Evolutionary conservation across 1,140 invertebrate genomes (phyloP).

Genomic region (Apis laboriosa): DNA sequence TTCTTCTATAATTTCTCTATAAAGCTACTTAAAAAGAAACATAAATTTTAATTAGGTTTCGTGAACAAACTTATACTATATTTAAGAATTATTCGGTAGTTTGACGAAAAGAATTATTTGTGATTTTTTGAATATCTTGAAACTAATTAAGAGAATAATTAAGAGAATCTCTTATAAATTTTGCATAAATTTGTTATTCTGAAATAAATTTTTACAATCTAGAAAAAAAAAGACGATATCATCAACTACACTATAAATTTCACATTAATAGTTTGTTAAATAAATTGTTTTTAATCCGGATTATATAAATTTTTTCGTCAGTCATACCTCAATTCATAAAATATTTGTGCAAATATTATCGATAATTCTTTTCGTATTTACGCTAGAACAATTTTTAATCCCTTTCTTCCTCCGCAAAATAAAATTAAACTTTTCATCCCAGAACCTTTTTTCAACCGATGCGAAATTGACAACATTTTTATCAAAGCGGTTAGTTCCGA

Average conservation of each 20-base stretch:
- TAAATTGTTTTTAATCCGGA: not conserved
- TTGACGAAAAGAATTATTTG: slow-evolving; percentile 37
- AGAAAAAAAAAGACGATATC: not conserved
- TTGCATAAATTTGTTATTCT: slow-evolving; percentile 11
- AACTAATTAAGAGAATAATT: not conserved
- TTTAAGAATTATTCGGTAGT: slow-evolving; percentile 10
- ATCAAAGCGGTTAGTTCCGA: not conserved
- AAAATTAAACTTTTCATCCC: not conserved
- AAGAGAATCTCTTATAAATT: not conserved
- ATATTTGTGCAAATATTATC: not conserved
- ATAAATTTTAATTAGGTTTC: slow-evolving; percentile 22
- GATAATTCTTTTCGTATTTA: not conserved
- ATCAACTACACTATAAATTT: not conserved
- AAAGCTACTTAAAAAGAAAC: too few species aligned
- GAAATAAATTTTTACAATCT: too few species aligned
- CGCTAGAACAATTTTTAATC: not conserved
- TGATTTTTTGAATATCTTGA: slow-evolving; percentile 13
- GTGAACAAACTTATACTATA: not conserved
- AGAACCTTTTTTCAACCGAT: not conserved
- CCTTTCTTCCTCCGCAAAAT: not conserved
- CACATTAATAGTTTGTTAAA: not conserved
- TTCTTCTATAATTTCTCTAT: not conserved
- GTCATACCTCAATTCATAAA: not conserved
- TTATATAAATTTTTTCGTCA: not conserved
- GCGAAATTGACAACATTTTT: not conserved